Evolutionary conservation across 2,797 vertebrate genomes (phyloP).

Genomic region (Coluber constrictor): DNA sequence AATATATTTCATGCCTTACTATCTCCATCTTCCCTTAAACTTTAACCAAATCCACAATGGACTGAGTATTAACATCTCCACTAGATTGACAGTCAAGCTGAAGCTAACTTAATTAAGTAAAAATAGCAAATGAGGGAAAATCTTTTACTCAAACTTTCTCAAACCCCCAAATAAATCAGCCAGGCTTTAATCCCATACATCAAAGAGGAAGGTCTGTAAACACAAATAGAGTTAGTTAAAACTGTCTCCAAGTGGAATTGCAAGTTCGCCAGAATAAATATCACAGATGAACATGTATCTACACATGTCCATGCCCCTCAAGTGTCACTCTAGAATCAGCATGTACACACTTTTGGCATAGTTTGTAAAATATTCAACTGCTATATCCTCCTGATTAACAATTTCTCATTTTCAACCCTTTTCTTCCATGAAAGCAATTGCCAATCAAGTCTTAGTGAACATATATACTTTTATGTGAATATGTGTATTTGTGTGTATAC

Average conservation of each 20-base stretch:
- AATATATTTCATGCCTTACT: not conserved
- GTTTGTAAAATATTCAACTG: not conserved
- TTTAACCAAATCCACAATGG: not conserved
- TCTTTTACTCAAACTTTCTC: not conserved
- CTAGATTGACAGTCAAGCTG: not conserved
- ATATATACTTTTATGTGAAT: not conserved
- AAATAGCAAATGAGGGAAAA: not conserved
- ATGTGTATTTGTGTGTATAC: not conserved
- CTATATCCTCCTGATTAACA: not conserved
- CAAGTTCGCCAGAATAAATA: not conserved
- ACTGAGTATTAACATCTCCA: not conserved
- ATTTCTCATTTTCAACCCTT: not conserved
- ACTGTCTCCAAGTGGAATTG: not conserved
- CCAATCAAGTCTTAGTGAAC: not conserved
- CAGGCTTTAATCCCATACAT: not conserved
- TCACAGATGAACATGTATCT: not conserved
- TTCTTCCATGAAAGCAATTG: not conserved
- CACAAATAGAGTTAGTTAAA: not conserved
- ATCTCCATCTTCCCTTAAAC: not conserved
- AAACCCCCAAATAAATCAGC: not conserved
- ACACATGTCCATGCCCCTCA: rapidly evolving
- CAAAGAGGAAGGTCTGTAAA: not conserved
- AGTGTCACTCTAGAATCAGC: not conserved
- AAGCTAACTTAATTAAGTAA: not conserved
- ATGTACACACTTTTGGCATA: not conserved